Base-by-base conservation (phyloP, 1,140 invertebrate species). In the Cephus cinctus region DNA sequence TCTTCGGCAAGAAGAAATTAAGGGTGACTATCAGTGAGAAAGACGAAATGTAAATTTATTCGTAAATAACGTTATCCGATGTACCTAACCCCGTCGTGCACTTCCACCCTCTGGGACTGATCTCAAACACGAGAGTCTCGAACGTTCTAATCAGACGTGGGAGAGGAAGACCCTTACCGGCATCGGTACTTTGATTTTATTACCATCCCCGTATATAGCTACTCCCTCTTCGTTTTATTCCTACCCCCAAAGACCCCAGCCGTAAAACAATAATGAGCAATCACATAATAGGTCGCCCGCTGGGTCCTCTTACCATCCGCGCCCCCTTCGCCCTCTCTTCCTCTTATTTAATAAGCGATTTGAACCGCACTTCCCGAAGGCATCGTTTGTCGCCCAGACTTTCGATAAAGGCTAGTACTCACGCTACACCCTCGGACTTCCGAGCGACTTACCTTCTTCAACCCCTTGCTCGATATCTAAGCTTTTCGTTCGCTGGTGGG, bases 241-340 rank as follows among this genome's bases (percentile, higher is more conserved):
- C 14, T 14, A 36, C 34, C 5, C 14, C 34, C 20, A 15, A 8
- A 18, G 39, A 2, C n/a, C 20, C 21, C 20, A 20, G 39, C 19
- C 39, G 18, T 19, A 23, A 41, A 41, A 41, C 39, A 41, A 41
- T 41, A 41, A 41, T 20, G 39, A 41, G 39, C 39, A 41, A 41
- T 41, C 39, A 23, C 39, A 41, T 41, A 41, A 41, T 41, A 23
- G 39, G 8, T 41, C 39, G 14, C 18, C 21, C 39, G 39, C 21
- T 15, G 18, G 39, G 15, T 11, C 11, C 35, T 18, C 35, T 18
- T 12, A 9, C 35, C 35, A 38, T 38, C 16, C 35, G 11, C 16
- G 35, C 9, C 35, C 35, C 35, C 16, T 20, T 14, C 11, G 9
- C 11, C 35, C 35, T 16, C 27, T 30, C 8, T 18, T 18, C 4